phyloP scores from a whole-genome alignment of 1,140 invertebrate species.

The Gonioctena quinquepunctata region DNA sequence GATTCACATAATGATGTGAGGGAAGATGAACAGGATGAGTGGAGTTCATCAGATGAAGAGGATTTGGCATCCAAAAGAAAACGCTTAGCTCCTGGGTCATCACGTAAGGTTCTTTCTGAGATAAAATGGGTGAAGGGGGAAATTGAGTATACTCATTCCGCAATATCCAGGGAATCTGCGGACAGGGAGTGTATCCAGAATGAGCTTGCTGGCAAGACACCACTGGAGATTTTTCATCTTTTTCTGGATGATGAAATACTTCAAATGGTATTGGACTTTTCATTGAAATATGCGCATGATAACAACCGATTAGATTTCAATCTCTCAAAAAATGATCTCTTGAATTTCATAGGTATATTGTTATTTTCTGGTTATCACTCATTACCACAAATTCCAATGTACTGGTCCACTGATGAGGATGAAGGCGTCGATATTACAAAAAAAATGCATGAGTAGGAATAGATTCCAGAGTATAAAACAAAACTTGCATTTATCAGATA shows the following conservation, averaged over 20 bases:
- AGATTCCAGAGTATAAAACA: constrained; percentile 25
- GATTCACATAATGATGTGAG: constrained; percentile 4
- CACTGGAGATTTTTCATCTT: constrained; percentile 17
- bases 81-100: constrained; percentile 1
- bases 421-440: constrained; percentile 24
- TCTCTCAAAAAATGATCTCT: constrained; percentile 4
- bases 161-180: constrained; percentile 3
- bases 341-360: constrained; percentile 21
- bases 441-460: constrained; percentile 28
- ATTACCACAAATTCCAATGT: constrained; percentile 23
- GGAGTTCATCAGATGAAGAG: not conserved
- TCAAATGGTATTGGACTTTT: constrained; percentile 1
- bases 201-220: constrained; percentile 18
- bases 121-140: constrained; percentile 5
- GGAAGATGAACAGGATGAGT: constrained; percentile 4
- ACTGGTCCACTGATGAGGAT: constrained; percentile 30
- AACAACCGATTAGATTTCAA: constrained; percentile 22
- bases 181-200: constrained; percentile 3
- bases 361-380: constrained; percentile 27
- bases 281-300: constrained; percentile 21
- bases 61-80: constrained; percentile 1
- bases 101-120: not conserved
- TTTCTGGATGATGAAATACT: constrained; percentile 26
- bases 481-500: constrained; percentile 42
- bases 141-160: constrained; percentile 3